A percentile compares a stretch with the other conserved stretches of the same genome.
These are phyloP conservation scores for Oreohelix idahoensis DNA, from an alignment of 1,140 invertebrate species.

Conservation along the genomic window DNA sequence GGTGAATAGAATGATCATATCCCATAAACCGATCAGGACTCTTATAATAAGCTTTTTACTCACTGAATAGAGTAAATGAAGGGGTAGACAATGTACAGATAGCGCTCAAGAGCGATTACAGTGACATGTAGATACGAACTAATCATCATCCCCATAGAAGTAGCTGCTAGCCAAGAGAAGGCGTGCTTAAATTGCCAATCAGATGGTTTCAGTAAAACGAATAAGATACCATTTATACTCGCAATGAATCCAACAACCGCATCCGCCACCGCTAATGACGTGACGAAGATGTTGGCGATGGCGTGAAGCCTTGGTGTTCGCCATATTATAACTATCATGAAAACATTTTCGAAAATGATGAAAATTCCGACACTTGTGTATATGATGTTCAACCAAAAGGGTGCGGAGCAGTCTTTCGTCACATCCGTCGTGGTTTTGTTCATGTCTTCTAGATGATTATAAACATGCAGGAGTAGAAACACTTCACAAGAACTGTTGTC, in stretches of 20 bases:
- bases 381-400: neutral
- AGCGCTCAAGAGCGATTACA: neutral
- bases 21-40: neutral
- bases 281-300: neutral
- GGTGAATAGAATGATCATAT: neutral
- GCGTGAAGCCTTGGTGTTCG: neutral
- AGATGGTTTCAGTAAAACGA: neutral
- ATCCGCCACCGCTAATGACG: neutral
- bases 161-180: neutral
- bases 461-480: too few species aligned
- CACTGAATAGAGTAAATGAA: neutral
- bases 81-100: neutral
- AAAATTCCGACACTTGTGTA: neutral
- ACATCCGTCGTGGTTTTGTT: too few species aligned
- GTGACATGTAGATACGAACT: neutral
- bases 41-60: neutral
- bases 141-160: neutral
- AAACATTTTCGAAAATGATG: neutral
- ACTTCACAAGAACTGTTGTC: too few species aligned
- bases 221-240: neutral
- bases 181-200: neutral
- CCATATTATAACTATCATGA: neutral
- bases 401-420: too few species aligned
- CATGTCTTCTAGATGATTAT: too few species aligned
- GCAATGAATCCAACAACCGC: neutral